These are phyloP conservation scores for Cetonia aurata DNA, from an alignment of 2,888 invertebrate genomes.

Conservation along the genomic window DNA sequence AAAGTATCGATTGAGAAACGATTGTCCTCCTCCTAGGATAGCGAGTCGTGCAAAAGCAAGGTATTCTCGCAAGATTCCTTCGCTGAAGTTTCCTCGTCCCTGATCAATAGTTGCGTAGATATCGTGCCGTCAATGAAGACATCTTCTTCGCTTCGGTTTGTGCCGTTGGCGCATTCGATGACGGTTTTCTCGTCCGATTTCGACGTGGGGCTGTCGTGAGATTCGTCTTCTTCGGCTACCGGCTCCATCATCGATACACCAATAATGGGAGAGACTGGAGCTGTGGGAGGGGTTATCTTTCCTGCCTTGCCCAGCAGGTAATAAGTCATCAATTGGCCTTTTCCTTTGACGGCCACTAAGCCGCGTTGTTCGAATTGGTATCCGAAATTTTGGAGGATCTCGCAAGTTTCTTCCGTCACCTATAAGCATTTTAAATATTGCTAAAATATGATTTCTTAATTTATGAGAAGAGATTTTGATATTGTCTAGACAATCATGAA, in stretches of 20 bases:
- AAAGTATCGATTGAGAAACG: background rate
- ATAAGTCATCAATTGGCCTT: slow-evolving; percentile 96
- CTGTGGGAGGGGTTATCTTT: slow-evolving; percentile 63
- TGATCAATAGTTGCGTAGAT: slow-evolving; percentile 57
- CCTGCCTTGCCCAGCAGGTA: slow-evolving; percentile 79
- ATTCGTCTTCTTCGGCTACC: slow-evolving; percentile 66
- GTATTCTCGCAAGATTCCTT: slow-evolving; percentile 62
- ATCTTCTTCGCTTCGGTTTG: slow-evolving; percentile 59
- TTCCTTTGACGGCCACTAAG: slow-evolving; percentile 95
- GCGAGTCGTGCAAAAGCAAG: slow-evolving; percentile 58
- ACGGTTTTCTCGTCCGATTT: slow-evolving; percentile 64
- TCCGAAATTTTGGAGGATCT: slow-evolving; percentile 89
- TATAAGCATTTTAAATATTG: slow-evolving; percentile 61
- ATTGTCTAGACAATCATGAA: no score
- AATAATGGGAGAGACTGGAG: slow-evolving; percentile 61
- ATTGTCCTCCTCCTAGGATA: slow-evolving; percentile 14
- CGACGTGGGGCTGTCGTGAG: slow-evolving; percentile 63
- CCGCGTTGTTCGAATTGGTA: slow-evolving; percentile 96
- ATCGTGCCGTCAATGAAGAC: slow-evolving; percentile 58
- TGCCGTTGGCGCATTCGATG: slow-evolving; percentile 60
- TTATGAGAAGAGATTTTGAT: no score
- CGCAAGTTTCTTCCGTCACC: slow-evolving; percentile 96
- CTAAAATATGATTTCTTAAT: no score
- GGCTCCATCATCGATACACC: slow-evolving; percentile 62
- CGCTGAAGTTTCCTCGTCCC: slow-evolving; percentile 58